Percentiles rank a stretch among this genome's conserved stretches.
Evolutionary conservation across 2,113 vertebrate species (phyloP).

Genomic region (Paramormyrops kingsleyae): DNA sequence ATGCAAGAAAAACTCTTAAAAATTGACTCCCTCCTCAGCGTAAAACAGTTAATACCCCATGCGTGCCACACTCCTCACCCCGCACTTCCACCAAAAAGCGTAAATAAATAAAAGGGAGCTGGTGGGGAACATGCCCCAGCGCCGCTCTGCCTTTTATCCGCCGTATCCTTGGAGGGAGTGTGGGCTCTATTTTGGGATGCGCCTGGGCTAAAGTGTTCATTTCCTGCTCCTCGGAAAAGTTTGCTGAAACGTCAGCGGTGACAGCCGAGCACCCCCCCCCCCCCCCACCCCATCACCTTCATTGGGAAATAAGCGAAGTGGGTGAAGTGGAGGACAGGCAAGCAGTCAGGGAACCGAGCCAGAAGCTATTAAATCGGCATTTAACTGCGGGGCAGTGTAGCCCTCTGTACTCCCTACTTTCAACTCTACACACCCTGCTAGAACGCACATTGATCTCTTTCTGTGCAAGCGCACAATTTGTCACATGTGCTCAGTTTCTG

Average conservation of each 20-base stretch:
- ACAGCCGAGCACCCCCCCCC: not conserved
- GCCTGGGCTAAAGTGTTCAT: slow-evolving; percentile 30
- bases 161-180: slow-evolving; percentile 46
- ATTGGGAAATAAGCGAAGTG: not conserved
- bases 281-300: not conserved
- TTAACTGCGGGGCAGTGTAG: not conserved
- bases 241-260: slow-evolving; percentile 3
- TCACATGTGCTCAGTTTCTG: not conserved
- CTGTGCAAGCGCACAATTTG: not conserved
- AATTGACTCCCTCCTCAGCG: slow-evolving; percentile 34
- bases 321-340: not conserved
- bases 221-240: slow-evolving; percentile 31
- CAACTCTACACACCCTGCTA: not conserved
- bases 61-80: not conserved
- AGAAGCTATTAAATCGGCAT: slow-evolving; percentile 23
- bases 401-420: not conserved
- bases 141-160: slow-evolving; percentile 45
- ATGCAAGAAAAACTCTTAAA: slow-evolving; percentile 25
- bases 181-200: slow-evolving; percentile 38
- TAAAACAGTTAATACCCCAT: slow-evolving; percentile 29
- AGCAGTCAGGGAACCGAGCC: not conserved
- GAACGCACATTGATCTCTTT: not conserved
- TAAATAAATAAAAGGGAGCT: slow-evolving; percentile 11
- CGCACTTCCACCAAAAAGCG: slow-evolving; percentile 19
- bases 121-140: slow-evolving; percentile 28